A percentile compares a stretch with the other conserved stretches of the same genome.
phyloP scores from a whole-genome alignment of 1,140 invertebrate species.

The Neodiprion lecontei region DNA sequence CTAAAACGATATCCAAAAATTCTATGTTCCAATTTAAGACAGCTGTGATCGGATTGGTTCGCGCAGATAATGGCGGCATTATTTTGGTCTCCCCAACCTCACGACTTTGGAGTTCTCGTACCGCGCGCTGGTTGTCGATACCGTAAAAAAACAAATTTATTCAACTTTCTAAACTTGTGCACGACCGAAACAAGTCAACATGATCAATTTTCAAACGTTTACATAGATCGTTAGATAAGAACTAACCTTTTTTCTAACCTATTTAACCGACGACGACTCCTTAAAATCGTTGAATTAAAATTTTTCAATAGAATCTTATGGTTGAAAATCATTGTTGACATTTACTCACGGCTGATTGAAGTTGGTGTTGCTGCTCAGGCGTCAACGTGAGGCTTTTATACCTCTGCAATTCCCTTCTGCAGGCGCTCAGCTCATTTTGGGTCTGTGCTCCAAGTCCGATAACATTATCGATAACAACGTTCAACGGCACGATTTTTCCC shows the following conservation, averaged over 20 bases:
- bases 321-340: neutral
- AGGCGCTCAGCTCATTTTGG: conserved; percentile 38
- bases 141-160: too few relatives aligned
- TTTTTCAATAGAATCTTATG: neutral
- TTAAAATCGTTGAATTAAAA: too few relatives aligned
- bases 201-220: conserved; percentile 17
- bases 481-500: conserved; percentile 41
- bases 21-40: too few relatives aligned
- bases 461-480: conserved; percentile 42
- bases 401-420: conserved; percentile 35
- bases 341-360: conserved; percentile 33
- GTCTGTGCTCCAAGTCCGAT: conserved; percentile 36
- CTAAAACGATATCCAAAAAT: too few relatives aligned
- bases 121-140: too few relatives aligned
- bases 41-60: too few relatives aligned
- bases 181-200: neutral
- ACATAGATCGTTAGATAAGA: neutral
- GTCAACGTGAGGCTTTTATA: conserved; percentile 45
- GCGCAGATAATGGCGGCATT: too few relatives aligned
- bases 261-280: neutral
- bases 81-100: too few relatives aligned
- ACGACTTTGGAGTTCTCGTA: too few relatives aligned
- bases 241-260: neutral
- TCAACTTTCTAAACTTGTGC: too few relatives aligned
- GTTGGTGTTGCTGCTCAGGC: conserved; percentile 36